Base-by-base conservation (phyloP, 2,113 vertebrate species). In the Zosterops pallidus region DNA sequence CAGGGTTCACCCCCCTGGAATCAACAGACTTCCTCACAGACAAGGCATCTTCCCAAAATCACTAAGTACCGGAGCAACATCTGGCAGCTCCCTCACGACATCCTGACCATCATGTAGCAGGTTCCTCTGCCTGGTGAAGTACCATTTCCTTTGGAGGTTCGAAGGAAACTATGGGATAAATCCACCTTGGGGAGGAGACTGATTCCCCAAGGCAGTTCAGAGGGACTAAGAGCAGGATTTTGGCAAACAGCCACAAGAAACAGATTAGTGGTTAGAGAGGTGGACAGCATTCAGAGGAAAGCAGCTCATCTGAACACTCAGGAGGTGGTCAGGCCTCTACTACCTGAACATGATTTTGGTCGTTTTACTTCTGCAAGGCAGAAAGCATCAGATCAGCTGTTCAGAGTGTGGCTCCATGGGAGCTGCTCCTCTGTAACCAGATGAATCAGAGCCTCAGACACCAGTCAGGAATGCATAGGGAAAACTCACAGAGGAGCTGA, bases 221-320 rank as follows among this genome's bases (percentile, higher is more conserved):
- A 69, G 53, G 62, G 26, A 77, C 5, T 8, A 59, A 68, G 42
- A 80, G 39, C n/a, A 82, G 49, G 65, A 79, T 65, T 91, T 53
- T 0, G 7, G 62, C 84, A 68, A 72, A 70, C 11, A 91, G 86
- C 42, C 78, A 24, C 41, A 42, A 71, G 90, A 78, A 74, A 83
- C 4, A 83, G 87, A 76, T 95, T 92, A 96, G 94, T 95, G 79
- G 96, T 96, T 97, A 96, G 94, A 91, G 11, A 91, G 69, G 65
- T 62, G 65, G 90, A 50, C 46, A 83, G 77, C 44, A 33, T 11
- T 29, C 33, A 28, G 76, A 70, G 78, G 63, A 75, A 89, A 74
- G 89, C 6, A 65, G 71, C 47, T 93, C 76, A 59, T 69, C 47
- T 42, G 42, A 77, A 72, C 35, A 18, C 62, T 23, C 5, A 25